Base-by-base conservation (phyloP, 2,797 vertebrate genomes). In the Pipistrellus pipistrellus region DNA sequence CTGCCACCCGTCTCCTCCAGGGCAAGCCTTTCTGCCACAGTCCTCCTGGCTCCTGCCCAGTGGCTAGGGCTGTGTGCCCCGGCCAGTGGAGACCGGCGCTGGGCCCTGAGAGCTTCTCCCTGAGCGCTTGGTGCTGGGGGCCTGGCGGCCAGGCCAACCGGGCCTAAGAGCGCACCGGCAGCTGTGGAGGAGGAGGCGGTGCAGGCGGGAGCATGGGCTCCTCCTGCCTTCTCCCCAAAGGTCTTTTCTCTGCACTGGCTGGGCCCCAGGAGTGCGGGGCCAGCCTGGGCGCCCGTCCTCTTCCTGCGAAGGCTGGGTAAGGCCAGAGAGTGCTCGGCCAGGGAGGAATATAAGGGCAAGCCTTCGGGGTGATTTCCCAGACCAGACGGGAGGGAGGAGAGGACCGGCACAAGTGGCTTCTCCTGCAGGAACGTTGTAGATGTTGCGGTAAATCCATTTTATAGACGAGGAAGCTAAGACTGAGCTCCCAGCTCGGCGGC, bases 251-350 rank as follows among this genome's bases (percentile, higher is more conserved):
- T 4, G 44, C 7, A 8, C 1, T 10, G 1, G 5, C 5, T 48
- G 44, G 30, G 21, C 12, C 3, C 1, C 21, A 41, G 38, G 41
- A 25, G 17, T 10, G 12, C 8, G 0, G 0, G 46, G 53, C 0
- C 0, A 3, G 1, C 41, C 11, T 1, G 14, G 32, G 41, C 3
- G 0, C 20, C 6, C 48, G 18, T 71, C 18, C 5, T 27, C 21
- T 5, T 35, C 38, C 51, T 10, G 38, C 0, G 8, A 41, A 68
- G 59, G 2, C 23, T n/a, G 57, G 25, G 1, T 59, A 5, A 25
- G 57, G 25, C 4, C 1, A 7, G 30, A 3, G 0, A 82, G 53
- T 0, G 0, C 20, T 41, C 44, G 20, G 38, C 59, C 25, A 1
- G 68, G 12, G 4, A 4, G 1, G 2, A 13, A 69, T 85, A 59